Conservation (phyloP, 2,113 vertebrate species). For the Gavialis gangeticus region DNA sequence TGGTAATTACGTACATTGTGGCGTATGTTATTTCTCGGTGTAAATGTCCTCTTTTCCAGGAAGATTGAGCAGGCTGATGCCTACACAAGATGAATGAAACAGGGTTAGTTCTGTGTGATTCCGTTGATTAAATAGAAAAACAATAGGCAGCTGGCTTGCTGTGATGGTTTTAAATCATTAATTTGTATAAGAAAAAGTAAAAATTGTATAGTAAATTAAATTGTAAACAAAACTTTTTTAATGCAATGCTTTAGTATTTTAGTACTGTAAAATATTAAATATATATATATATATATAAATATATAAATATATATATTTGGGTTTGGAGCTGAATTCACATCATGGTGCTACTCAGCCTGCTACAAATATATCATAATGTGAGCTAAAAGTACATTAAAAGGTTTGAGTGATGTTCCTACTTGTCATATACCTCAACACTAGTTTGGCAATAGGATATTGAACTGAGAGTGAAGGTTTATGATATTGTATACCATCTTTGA, state of each 20-base stretch:
- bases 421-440: constrained; percentile 99
- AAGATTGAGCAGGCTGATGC: constrained; percentile 78
- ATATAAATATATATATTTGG: constrained; percentile 81
- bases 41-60: constrained; percentile 70
- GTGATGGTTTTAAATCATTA: constrained; percentile 89
- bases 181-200: constrained; percentile 89
- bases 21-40: constrained; percentile 61
- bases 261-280: constrained; percentile 90
- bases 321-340: constrained; percentile 90
- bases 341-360: constrained; percentile 96
- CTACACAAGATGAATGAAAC: constrained; percentile 81
- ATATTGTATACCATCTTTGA: constrained; percentile 80
- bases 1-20: constrained; percentile 62
- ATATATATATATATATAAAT: constrained; percentile 66
- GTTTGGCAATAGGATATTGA: constrained; percentile 94
- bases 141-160: constrained; percentile 96
- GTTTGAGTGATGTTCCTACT: constrained; percentile 92
- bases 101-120: constrained; percentile 86
- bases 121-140: constrained; percentile 66
- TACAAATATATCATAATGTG: constrained; percentile 92
- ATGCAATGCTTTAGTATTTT: constrained; percentile 92
- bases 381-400: constrained; percentile 85
- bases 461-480: constrained; percentile 83
- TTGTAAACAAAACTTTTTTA: constrained; percentile 87
- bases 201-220: constrained; percentile 99